Base-by-base conservation (phyloP, 2,888 invertebrate species). In the Epiblema foenella region DNA sequence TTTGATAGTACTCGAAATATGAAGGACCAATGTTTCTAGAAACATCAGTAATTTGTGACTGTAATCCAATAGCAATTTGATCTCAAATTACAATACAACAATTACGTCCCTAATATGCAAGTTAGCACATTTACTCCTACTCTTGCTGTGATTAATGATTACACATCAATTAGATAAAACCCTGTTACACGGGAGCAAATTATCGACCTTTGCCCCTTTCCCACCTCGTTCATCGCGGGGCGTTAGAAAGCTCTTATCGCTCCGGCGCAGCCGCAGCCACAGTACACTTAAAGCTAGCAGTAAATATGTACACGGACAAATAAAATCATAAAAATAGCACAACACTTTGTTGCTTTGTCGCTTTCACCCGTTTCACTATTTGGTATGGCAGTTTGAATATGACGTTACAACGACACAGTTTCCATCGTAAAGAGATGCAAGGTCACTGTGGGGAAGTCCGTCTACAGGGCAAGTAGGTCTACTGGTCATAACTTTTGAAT, bases 221-320 rank as follows among this genome's bases (percentile, higher is more conserved):
- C 85, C 90, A 89, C 87, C 87, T 85, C 83, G 75, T 65, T 74
- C 73, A 72, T 77, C 71, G 80, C 78, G 81, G 84, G 83, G 85
- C 83, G 88, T 87, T 88, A 90, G 90, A 90, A 91, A 90, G 90
- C 86, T 85, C 80, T 84, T 83, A 87, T 86, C 79, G 73, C 60
- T 70, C 58, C 83, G 79, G 73, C 77, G 76, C 82, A 74, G 71
- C 80, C 78, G 79, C 77, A 75, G 73, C 75, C 59, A 42, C 63
- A 58, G 70, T 51, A 57, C 11, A 7, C 49, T 18, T 7, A 66
- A 33, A 17, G 12, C 20, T 18, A 51, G 33, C 49, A 67, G 67
- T 67, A 67, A 8, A n/a, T 33, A 51, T 20, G 15, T 17, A 37
- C 5, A 9, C 10, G 12, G 8, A 46, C 42, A 46, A n/a, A 7